Percentiles rank a stretch among this genome's conserved stretches.
These are phyloP conservation scores for Prochilodus magdalenae DNA, from an alignment of 2,113 vertebrate genomes.

Conservation along the genomic window DNA sequence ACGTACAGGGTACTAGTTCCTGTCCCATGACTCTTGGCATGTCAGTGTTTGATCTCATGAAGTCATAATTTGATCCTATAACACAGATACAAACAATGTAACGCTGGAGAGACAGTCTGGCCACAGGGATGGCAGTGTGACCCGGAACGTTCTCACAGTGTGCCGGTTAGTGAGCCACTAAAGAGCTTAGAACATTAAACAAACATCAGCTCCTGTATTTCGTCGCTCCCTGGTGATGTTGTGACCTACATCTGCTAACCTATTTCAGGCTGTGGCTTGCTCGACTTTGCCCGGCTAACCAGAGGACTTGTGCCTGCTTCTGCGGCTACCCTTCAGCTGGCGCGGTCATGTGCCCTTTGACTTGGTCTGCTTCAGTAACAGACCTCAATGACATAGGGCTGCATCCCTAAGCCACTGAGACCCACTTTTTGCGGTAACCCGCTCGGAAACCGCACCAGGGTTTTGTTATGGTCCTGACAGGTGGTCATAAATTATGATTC, in stretches of 20 bases:
- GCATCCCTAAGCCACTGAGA: background rate
- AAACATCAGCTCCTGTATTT: slow-evolving; percentile 58
- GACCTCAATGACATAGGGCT: background rate
- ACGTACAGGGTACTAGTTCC: too few species aligned
- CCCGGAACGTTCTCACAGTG: background rate
- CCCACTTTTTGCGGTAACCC: background rate
- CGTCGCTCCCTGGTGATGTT: slow-evolving; percentile 46
- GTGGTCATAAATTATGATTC: background rate
- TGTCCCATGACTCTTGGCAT: too few species aligned
- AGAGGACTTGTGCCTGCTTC: slow-evolving; percentile 38
- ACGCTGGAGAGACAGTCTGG: background rate
- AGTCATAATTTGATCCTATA: too few species aligned
- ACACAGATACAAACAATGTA: too few species aligned
- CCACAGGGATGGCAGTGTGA: background rate
- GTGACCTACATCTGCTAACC: slow-evolving; percentile 76
- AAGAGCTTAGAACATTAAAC: slow-evolving; percentile 54
- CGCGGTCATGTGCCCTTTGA: background rate
- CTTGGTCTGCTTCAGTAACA: background rate
- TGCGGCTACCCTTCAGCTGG: background rate
- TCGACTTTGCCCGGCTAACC: slow-evolving; percentile 31
- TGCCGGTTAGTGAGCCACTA: background rate
- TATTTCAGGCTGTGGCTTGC: slow-evolving; percentile 62
- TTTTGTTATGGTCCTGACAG: background rate
- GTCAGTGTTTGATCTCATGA: too few species aligned
- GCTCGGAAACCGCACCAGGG: background rate